phyloP scores from a whole-genome alignment of 2,888 invertebrate genomes.

The Tetropium fuscum region DNA sequence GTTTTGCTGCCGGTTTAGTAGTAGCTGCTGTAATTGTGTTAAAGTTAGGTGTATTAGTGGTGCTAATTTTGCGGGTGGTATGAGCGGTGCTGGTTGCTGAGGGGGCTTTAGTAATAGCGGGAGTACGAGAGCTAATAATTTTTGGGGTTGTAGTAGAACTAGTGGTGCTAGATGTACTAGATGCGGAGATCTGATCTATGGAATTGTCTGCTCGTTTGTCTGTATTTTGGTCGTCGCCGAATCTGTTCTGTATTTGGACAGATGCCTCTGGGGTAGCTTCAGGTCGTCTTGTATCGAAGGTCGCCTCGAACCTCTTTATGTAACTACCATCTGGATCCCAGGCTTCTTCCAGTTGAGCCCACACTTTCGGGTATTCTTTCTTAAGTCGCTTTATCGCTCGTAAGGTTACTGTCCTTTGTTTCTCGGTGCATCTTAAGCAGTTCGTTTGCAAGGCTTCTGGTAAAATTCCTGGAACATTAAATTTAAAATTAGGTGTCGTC shows the following conservation, averaged over 20 bases:
- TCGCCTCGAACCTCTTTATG: constrained; percentile 65
- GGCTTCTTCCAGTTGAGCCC: constrained; percentile 72
- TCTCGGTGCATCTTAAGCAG: constrained; percentile 75
- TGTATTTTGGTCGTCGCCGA: constrained; percentile 20
- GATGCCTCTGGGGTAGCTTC: constrained; percentile 11
- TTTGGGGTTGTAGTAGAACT: constrained; percentile 25
- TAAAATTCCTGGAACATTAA: constrained; percentile 74
- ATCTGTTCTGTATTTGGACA: constrained; percentile 31
- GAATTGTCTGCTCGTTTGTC: constrained; percentile 3
- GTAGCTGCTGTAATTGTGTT: constrained; percentile 22
- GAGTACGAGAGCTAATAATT: background rate
- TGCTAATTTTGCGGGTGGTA: constrained; percentile 27
- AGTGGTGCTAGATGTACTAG: constrained; percentile 30
- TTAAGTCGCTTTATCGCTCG: constrained; percentile 75
- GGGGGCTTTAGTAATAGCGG: constrained; percentile 17
- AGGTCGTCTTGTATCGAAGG: constrained; percentile 39
- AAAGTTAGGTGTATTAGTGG: constrained; percentile 31
- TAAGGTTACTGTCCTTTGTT: constrained; percentile 74
- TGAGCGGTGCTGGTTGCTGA: constrained; percentile 25
- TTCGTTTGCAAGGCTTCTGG: constrained; percentile 78
- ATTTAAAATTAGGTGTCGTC: too few relatives aligned
- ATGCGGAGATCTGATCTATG: constrained; percentile 26
- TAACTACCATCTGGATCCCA: constrained; percentile 81
- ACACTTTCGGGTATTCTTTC: constrained; percentile 75
- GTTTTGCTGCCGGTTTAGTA: constrained; percentile 28